phyloP scores from a whole-genome alignment of 1,140 invertebrate species.

The Oncopeltus fasciatus region DNA sequence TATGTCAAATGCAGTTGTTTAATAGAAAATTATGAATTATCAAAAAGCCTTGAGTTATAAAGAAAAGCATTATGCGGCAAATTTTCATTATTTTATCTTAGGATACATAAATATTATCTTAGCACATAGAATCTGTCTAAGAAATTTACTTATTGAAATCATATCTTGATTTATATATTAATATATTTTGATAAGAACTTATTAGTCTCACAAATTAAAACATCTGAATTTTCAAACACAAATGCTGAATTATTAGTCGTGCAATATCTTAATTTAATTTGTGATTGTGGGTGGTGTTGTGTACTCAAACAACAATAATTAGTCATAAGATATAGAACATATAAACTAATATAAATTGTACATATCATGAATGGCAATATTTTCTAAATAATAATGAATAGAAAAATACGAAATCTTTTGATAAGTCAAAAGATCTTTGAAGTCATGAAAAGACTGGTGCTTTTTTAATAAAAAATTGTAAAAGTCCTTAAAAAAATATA shows the following conservation, averaged over 20 bases:
- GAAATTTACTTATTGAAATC: too few relatives aligned
- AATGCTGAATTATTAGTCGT: background rate
- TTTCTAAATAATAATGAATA: background rate
- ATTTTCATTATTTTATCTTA: too few relatives aligned
- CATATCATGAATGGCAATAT: constrained; percentile 8
- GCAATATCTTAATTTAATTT: background rate
- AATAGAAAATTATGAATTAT: too few relatives aligned
- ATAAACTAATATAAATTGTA: background rate
- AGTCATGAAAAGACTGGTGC: constrained; percentile 1
- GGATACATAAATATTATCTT: too few relatives aligned
- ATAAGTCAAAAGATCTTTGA: background rate
- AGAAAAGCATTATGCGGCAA: too few relatives aligned
- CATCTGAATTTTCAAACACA: background rate
- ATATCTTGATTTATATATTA: background rate
- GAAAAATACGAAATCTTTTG: background rate
- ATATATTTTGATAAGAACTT: background rate
- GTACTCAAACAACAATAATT: background rate
- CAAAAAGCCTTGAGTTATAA: too few relatives aligned
- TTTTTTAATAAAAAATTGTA: background rate
- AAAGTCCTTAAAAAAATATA: background rate
- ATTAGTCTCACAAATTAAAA: background rate
- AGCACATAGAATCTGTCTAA: too few relatives aligned
- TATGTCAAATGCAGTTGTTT: too few relatives aligned
- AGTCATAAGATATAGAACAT: background rate
- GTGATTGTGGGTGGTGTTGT: background rate